Conservation (phyloP, 2,888 invertebrate genomes). For the Ichneumoninae sp. region DNA sequence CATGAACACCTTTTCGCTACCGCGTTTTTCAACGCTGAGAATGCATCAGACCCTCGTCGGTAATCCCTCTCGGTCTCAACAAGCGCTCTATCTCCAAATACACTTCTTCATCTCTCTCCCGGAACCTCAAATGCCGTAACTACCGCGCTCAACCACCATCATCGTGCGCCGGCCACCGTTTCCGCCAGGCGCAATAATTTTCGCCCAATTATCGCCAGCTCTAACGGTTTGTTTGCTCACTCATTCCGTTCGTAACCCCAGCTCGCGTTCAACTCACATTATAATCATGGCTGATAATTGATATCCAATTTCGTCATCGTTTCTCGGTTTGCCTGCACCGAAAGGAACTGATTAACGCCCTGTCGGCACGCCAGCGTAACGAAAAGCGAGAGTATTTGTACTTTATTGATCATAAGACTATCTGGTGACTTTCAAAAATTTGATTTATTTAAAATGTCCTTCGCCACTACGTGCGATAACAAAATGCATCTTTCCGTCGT, state of each 20-base stretch:
- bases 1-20: conserved; percentile 28
- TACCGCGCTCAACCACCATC: conserved; percentile 44
- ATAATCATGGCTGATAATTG: conserved; percentile 79
- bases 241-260: conserved; percentile 64
- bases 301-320: conserved; percentile 75
- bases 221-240: conserved; percentile 78
- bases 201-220: conserved; percentile 76
- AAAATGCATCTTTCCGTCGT: conserved; percentile 10
- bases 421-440: neutral
- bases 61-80: conserved; percentile 19
- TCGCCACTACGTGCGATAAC: neutral
- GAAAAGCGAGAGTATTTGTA: neutral
- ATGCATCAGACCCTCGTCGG: conserved; percentile 20
- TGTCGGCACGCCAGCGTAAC: conserved; percentile 10
- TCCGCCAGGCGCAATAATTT: conserved; percentile 71
- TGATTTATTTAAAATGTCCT: neutral
- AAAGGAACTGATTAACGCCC: conserved; percentile 23
- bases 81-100: conserved; percentile 39
- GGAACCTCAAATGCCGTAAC: conserved; percentile 31
- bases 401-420: neutral
- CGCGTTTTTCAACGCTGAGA: neutral
- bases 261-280: conserved; percentile 72
- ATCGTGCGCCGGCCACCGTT: conserved; percentile 29
- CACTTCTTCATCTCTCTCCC: conserved; percentile 30
- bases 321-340: conserved; percentile 41